These are phyloP conservation scores for Dipodomys merriami DNA, from an alignment of 2,113 vertebrate species.

Conservation along the genomic window DNA sequence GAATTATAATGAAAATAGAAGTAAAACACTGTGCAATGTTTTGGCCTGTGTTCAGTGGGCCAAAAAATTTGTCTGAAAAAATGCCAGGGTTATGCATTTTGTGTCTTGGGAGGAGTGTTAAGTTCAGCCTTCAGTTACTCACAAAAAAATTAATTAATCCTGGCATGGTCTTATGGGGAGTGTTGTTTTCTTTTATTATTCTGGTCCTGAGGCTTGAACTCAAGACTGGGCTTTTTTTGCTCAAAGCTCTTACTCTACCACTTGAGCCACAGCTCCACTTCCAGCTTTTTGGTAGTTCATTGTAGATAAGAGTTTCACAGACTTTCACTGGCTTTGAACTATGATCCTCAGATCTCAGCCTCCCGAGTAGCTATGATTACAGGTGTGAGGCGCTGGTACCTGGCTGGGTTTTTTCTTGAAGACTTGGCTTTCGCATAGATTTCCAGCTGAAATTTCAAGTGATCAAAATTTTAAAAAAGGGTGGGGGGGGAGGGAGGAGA, in stretches of 20 bases:
- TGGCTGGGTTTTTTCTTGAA: conserved; percentile 32
- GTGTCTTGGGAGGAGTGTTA: conserved; percentile 34
- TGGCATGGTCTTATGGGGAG: conserved; percentile 37
- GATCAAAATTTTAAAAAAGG: not conserved
- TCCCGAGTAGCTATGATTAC: no score
- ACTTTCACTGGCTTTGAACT: no score
- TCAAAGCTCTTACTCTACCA: no score
- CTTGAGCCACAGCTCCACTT: no score
- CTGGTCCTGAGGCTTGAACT: no score
- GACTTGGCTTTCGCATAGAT: conserved; percentile 58
- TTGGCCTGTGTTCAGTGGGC: conserved; percentile 29
- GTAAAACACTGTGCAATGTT: conserved; percentile 36
- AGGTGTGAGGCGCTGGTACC: no score
- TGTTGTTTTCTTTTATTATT: no score
- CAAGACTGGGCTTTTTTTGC: no score
- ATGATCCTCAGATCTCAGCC: no score
- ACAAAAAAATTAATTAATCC: conserved; percentile 73
- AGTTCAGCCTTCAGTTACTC: conserved; percentile 62
- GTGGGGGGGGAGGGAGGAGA: not conserved
- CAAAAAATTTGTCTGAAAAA: conserved; percentile 47
- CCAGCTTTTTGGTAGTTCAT: no score
- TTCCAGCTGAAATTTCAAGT: conserved; percentile 79
- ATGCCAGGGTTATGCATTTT: conserved; percentile 27
- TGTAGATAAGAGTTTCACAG: no score
- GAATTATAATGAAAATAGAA: conserved; percentile 58